These are phyloP conservation scores for Brachionichthys hirsutus DNA, from an alignment of 2,113 vertebrate genomes.

Conservation along the genomic window DNA sequence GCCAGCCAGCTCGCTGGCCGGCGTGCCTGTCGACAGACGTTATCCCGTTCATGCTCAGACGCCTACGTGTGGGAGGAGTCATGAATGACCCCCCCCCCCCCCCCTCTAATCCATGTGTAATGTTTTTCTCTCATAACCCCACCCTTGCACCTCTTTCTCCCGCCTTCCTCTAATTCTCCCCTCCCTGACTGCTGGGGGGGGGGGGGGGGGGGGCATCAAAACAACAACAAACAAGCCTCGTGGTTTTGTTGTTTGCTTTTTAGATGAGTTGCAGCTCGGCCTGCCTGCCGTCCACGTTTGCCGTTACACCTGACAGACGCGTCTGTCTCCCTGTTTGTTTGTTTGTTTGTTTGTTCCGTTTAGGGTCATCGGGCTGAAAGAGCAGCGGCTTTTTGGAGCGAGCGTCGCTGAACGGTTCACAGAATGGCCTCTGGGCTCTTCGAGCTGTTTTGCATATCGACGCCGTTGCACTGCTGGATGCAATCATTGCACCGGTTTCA, in stretches of 20 bases:
- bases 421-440: conserved; percentile 32
- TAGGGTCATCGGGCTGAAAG: conserved; percentile 1
- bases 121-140: conserved; percentile 69
- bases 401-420: conserved; percentile 3
- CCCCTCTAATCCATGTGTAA: conserved; percentile 61
- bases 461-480: conserved; percentile 56
- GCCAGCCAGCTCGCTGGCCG: conserved; percentile 62
- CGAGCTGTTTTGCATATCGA: conserved; percentile 61
- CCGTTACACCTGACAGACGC: background rate
- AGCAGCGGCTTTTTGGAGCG: background rate
- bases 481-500: conserved; percentile 72
- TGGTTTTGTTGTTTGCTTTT: conserved; percentile 59
- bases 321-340: conserved; percentile 7
- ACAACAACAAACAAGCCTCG: conserved; percentile 67
- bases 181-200: conserved; percentile 31
- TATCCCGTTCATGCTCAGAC: conserved; percentile 25
- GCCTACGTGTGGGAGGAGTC: conserved; percentile 47
- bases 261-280: conserved; percentile 10
- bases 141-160: conserved; percentile 38
- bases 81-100: conserved; percentile 29
- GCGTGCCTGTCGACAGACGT: conserved; percentile 61
- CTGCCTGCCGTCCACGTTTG: conserved; percentile 26
- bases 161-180: conserved; percentile 30
- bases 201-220: conserved; percentile 25
- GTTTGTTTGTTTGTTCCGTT: conserved; percentile 9